Base-by-base conservation (phyloP, 1,140 invertebrate genomes). In the Carcinoscorpius rotundicauda region DNA sequence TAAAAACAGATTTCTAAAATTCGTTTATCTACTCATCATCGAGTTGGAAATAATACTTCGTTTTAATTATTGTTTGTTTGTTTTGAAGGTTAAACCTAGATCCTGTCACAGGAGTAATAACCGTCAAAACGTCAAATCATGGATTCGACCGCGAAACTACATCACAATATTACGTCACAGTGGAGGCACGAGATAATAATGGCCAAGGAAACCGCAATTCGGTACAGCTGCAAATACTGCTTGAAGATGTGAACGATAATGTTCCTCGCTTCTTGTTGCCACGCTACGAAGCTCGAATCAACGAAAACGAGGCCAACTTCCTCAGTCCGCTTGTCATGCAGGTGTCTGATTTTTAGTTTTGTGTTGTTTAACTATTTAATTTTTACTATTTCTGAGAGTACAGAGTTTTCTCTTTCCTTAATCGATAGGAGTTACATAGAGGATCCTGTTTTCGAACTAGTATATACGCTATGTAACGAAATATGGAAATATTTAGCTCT, bases 231-330 rank as follows among this genome's bases (percentile, higher is more conserved):
- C 84, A 90, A 4, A 81, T 97, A 3, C 86, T 88, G 65, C 84
- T 95, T 57, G 85, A 89, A 72, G 93, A 96, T 76, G 85, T 91
- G 0, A 94, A 94, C 73, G 90, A 93, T 74, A 92, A 93, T 73
- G 80, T 86, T 3, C 91, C 91, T 0, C 80, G 86, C 64, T 94
- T 94, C 73, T 73, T 87, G 0, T 88, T 89, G 68, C 85, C 82
- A 55, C 85, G 86, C 71, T 95, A 94, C 72, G 90, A 94, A 76
- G 86, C 87, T 0, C 82, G 89, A 57, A 72, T 96, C 1, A 72
- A 87, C 62, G 92, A 96, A 75, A 93, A 93, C 73, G 83, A 87
- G 72, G 67, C 76, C 0, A 78, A 87, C 58, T 94, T 95, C 73
- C 86, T 90, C 71, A 84, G 82, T 11, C 84, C 87, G 0, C 72